Evolutionary conservation across 2,797 vertebrate species (phyloP).

Genomic region (Moxostoma hubbsi): DNA sequence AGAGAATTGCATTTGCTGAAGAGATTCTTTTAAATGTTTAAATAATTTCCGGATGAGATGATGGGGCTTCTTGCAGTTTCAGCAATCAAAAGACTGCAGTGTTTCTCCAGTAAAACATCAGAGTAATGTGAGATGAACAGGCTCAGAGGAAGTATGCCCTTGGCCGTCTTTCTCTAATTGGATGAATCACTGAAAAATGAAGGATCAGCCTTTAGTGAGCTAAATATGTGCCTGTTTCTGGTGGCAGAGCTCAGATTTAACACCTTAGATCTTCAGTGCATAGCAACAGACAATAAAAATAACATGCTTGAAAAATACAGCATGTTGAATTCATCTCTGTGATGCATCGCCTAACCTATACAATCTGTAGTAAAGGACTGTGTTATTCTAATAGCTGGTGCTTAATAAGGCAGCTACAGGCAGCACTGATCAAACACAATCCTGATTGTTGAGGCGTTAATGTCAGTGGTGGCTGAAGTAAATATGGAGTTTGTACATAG

Average conservation of each 20-base stretch:
- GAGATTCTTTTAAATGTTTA: neutral
- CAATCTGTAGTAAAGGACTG: neutral
- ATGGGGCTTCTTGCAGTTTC: neutral
- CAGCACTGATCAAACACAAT: conserved; percentile 30
- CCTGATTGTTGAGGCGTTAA: conserved; percentile 40
- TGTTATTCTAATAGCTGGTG: neutral
- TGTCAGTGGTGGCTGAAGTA: conserved; percentile 11
- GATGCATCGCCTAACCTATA: neutral
- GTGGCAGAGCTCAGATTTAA: neutral
- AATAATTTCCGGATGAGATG: neutral
- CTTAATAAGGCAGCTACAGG: conserved; percentile 11
- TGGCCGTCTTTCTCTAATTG: conserved; percentile 22
- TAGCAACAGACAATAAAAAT: neutral
- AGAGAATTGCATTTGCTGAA: neutral
- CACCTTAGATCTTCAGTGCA: conserved; percentile 5
- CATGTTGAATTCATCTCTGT: neutral
- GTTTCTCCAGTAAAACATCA: neutral
- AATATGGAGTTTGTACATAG: conserved; percentile 19
- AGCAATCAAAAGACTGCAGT: neutral
- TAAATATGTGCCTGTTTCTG: neutral
- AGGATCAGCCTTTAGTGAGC: neutral
- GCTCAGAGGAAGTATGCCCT: neutral
- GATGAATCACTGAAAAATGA: neutral
- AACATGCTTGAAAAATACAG: neutral
- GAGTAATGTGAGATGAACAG: neutral